Percentiles rank a stretch among this genome's conserved stretches.
phyloP scores from a whole-genome alignment of 2,113 vertebrate genomes.

The Muscicapa adusta region DNA sequence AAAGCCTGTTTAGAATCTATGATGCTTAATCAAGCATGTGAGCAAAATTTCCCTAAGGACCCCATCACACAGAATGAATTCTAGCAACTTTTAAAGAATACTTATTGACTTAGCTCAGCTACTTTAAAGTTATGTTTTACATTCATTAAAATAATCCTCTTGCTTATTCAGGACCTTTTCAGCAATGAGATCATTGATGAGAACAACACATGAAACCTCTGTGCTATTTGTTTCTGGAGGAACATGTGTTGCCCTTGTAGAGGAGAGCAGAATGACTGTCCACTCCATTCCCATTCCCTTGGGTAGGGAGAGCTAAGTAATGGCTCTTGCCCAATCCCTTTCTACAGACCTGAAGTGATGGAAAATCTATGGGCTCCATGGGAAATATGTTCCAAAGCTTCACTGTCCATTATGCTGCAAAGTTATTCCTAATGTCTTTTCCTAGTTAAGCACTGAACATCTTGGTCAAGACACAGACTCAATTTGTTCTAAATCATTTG shows the following conservation, averaged over 20 bases:
- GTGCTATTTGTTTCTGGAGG: not conserved
- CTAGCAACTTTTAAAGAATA: constrained; percentile 23
- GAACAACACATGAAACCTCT: constrained; percentile 29
- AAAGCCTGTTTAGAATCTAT: not conserved
- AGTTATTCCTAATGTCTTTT: not conserved
- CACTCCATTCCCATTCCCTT: not conserved
- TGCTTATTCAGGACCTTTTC: constrained; percentile 11
- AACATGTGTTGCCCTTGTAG: not conserved
- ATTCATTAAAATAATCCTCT: constrained; percentile 26
- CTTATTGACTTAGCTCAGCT: constrained; percentile 5
- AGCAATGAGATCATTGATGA: constrained; percentile 59
- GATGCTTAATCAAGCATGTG: not conserved
- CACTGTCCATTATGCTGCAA: not conserved
- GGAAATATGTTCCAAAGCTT: not conserved
- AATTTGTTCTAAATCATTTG: not conserved
- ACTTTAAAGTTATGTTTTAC: not conserved
- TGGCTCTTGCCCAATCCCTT: not conserved
- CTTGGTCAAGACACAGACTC: not conserved
- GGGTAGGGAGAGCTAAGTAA: not conserved
- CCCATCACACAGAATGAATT: not conserved
- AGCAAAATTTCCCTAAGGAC: not conserved
- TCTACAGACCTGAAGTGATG: not conserved
- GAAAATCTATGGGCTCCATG: not conserved
- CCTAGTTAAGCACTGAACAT: not conserved
- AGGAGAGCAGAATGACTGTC: not conserved